Evolutionary conservation across 2,113 vertebrate genomes (phyloP), one percentile per base, ranked within the genome.

Genomic region (Atrichornis clamosus): DNA sequence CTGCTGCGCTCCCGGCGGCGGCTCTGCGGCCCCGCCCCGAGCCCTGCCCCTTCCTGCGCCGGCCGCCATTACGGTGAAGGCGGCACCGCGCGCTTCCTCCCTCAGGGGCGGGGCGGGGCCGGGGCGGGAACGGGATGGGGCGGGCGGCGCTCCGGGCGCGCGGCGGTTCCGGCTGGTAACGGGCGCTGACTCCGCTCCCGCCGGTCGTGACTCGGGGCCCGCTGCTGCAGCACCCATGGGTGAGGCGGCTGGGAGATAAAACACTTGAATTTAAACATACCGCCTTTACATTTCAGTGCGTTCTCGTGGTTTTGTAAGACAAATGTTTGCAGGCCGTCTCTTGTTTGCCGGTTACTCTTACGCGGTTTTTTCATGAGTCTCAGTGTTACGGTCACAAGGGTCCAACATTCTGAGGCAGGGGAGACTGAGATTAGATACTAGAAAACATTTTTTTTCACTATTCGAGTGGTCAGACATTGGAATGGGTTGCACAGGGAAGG

Each of bases 81-180:
- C 42, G 46, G 13, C 20, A 26, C 35, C 23, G 49, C 35, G 68
- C 67, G 63, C 81, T n/a, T n/a, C n/a, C n/a, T n/a, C n/a, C n/a
- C n/a, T n/a, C n/a, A n/a, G n/a, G n/a, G n/a, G 44, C 30, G 62
- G 73, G 64, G 72, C 33, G 72, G 44, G 70, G 52, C 67, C 24
- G 10, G 7, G 27, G 15, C 6, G 33, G 19, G 24, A 15, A 12
- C 21, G 39, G 14, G 18, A 10, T 4, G 8, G 16, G 6, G 26
- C 30, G 13, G 5, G 11, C 6, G 19, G 6, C 7, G 22, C 3
- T 21, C 5, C 1, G 19, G 5, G 6, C 0, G 2, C 0, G 1
- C 3, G 11, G 1, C 2, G 1, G 1, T 28, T 1, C 2, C 1
- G 39, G 12, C 21, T 2, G 63, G 1, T 8, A 2, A 2, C 1